Conservation (phyloP, 2,888 invertebrate species). For the Gerosis bhagava region DNA sequence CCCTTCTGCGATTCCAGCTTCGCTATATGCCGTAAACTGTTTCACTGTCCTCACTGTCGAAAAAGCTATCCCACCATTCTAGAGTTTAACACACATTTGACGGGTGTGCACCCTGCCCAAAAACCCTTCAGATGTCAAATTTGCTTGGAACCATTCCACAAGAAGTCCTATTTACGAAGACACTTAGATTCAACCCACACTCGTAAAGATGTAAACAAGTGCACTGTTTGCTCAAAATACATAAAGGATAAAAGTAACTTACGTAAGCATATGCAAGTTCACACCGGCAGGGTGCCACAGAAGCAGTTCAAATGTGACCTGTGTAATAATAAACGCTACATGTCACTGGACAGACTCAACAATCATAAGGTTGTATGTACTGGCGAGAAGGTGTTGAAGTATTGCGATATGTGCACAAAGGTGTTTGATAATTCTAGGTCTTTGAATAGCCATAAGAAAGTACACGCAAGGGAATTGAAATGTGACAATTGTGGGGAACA, state of each 20-base stretch:
- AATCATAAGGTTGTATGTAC: constrained; percentile 79
- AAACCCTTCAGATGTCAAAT: constrained; percentile 80
- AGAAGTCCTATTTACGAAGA: constrained; percentile 75
- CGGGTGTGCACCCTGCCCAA: constrained; percentile 78
- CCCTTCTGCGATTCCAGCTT: constrained; percentile 78
- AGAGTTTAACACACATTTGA: constrained; percentile 77
- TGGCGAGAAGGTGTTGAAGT: constrained; percentile 75
- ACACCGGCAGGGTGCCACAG: constrained; percentile 76
- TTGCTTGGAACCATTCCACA: constrained; percentile 77
- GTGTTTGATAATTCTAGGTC: constrained; percentile 80
- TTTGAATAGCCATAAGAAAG: constrained; percentile 78
- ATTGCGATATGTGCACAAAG: constrained; percentile 80
- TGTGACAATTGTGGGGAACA: constrained; percentile 79
- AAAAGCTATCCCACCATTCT: constrained; percentile 79
- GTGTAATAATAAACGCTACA: constrained; percentile 78
- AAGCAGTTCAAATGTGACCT: constrained; percentile 80
- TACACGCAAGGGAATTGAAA: constrained; percentile 77
- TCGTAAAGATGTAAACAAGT: constrained; percentile 79
- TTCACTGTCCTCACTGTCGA: constrained; percentile 79
- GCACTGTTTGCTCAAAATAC: constrained; percentile 79
- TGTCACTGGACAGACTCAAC: constrained; percentile 77
- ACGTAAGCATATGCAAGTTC: constrained; percentile 81
- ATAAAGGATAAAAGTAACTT: constrained; percentile 80
- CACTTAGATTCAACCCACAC: constrained; percentile 77
- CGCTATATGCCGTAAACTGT: constrained; percentile 71